These are phyloP conservation scores for Xerus rutilus DNA, from an alignment of 2,797 vertebrate species.

Conservation along the genomic window DNA sequence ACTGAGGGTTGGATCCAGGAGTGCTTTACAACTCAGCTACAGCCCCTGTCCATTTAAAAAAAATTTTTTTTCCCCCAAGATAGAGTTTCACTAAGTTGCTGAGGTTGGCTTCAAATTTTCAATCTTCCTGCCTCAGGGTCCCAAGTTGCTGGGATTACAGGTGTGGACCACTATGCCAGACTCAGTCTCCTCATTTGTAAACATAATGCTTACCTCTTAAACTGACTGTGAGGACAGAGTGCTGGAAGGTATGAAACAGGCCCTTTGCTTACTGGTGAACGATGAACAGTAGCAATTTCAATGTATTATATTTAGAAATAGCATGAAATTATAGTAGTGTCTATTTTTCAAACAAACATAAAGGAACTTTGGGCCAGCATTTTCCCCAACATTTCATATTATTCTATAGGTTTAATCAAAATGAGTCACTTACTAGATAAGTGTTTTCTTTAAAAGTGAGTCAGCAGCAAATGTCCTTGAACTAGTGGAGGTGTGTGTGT, in stretches of 20 bases:
- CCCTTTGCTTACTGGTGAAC: background rate
- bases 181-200: background rate
- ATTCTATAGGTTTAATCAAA: conserved; percentile 55
- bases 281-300: background rate
- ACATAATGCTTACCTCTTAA: background rate
- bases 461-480: conserved; percentile 55
- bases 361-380: conserved; percentile 42
- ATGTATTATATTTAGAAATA: conserved; percentile 7
- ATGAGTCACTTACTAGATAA: conserved; percentile 55
- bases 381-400: background rate
- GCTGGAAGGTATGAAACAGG: background rate
- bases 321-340: background rate
- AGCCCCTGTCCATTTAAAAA: too few species aligned
- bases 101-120: too few species aligned
- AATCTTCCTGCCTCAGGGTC: too few species aligned
- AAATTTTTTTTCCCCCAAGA: too few species aligned
- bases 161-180: too few species aligned
- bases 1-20: too few species aligned
- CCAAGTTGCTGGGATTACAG: too few species aligned
- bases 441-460: conserved; percentile 57
- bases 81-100: too few species aligned
- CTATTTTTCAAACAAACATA: conserved; percentile 35
- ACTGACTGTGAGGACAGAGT: background rate
- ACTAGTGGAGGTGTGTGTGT: background rate
- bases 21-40: too few species aligned